A percentile compares a stretch with the other conserved stretches of the same genome.
phyloP scores from a whole-genome alignment of 1,140 invertebrate genomes.

The Protaetia brevitarsis region DNA sequence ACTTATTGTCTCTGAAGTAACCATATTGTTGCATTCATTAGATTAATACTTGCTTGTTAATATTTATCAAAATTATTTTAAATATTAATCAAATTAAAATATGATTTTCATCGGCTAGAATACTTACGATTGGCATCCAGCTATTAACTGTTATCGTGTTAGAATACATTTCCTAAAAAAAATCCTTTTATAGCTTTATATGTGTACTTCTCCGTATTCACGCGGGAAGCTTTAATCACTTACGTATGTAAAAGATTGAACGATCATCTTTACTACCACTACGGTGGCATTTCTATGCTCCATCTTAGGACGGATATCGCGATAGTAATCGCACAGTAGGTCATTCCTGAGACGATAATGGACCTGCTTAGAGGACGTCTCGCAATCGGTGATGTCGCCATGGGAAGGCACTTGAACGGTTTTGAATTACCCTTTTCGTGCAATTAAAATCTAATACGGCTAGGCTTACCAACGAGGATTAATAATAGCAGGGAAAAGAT shows the following conservation, averaged over 20 bases:
- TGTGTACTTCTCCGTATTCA: neutral
- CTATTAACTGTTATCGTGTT: neutral
- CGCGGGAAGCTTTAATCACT: neutral
- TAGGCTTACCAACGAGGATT: neutral
- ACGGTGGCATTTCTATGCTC: conserved; percentile 43
- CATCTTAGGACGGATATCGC: conserved; percentile 45
- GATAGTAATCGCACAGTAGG: conserved; percentile 54
- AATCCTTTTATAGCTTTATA: no score
- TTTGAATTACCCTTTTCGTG: neutral
- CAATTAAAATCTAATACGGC: neutral
- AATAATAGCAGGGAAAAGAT: neutral
- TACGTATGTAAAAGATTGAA: conserved; percentile 1
- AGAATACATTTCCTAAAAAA: neutral
- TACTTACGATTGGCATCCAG: neutral
- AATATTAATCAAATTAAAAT: no score
- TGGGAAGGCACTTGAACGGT: neutral
- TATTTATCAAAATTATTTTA: no score
- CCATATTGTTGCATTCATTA: no score
- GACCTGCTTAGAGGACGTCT: conserved; percentile 4
- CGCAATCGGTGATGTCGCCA: neutral
- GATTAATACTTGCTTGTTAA: no score
- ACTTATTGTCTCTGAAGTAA: no score
- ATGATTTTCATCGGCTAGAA: no score
- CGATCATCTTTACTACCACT: conserved; percentile 47
- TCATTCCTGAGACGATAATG: conserved; percentile 45